Conservation (phyloP, 2,113 vertebrate species). For the Saccopteryx leptura region DNA sequence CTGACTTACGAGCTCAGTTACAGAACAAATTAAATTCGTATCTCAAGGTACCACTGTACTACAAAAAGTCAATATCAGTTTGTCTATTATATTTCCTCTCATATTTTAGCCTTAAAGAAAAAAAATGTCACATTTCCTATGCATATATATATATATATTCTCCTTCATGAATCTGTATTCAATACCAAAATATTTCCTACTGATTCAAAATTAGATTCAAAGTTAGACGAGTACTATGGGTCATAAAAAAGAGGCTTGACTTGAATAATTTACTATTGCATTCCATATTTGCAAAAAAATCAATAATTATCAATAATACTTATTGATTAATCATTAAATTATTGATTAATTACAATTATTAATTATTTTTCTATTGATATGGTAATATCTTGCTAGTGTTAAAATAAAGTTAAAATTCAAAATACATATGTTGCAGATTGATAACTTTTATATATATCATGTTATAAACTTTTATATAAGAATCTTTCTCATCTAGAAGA, state of each 20-base stretch:
- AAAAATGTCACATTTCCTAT: background rate
- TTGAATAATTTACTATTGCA: background rate
- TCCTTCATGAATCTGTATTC: background rate
- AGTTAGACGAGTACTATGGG: background rate
- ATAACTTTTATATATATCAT: background rate
- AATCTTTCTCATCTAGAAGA: background rate
- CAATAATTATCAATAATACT: no score
- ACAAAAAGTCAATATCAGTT: background rate
- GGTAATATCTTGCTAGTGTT: background rate
- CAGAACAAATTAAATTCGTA: no score
- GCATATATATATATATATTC: background rate
- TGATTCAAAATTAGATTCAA: conserved; percentile 4
- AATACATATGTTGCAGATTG: background rate
- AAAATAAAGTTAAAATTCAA: background rate
- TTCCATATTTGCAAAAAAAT: background rate
- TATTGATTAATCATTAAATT: no score
- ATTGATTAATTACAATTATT: no score
- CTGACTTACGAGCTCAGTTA: no score
- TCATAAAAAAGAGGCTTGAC: background rate
- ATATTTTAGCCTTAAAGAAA: background rate
- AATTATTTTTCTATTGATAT: background rate
- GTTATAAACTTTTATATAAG: background rate
- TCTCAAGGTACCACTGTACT: no score
- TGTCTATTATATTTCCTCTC: background rate
- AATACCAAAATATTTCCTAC: background rate